These are phyloP conservation scores for Lasius fuliginosus DNA, from an alignment of 2,888 invertebrate species.

Conservation along the genomic window DNA sequence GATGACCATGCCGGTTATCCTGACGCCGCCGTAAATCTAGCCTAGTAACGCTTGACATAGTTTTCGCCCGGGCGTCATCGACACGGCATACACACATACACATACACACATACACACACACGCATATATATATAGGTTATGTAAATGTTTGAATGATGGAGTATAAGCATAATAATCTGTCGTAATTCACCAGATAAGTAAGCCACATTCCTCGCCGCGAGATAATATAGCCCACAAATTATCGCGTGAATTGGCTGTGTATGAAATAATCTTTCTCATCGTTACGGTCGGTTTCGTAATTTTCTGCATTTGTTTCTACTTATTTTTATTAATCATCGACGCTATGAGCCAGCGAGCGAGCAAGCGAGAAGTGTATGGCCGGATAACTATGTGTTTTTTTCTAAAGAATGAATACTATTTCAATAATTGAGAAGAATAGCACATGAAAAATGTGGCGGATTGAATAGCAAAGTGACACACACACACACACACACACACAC, in stretches of 20 bases:
- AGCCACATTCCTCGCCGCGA: conserved; percentile 9
- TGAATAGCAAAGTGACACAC: background rate
- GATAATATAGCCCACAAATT: conserved; percentile 41
- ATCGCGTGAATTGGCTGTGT: background rate
- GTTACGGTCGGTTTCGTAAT: background rate
- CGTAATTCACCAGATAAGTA: conserved; percentile 41
- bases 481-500: no score
- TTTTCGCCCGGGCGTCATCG: conserved; percentile 42
- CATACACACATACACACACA: background rate
- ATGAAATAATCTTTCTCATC: conserved; percentile 29
- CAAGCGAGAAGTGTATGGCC: background rate
- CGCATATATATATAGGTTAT: background rate
- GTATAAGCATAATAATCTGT: conserved; percentile 40
- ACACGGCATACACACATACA: background rate
- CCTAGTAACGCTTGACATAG: conserved; percentile 58
- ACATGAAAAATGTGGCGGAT: background rate
- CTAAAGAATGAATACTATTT: background rate
- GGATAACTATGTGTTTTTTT: background rate
- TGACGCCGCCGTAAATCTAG: conserved; percentile 69
- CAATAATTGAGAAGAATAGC: background rate
- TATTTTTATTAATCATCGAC: conserved; percentile 26
- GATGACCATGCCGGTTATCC: conserved; percentile 62
- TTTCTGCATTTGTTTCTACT: background rate
- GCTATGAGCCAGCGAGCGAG: background rate
- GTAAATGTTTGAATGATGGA: conserved; percentile 14